A percentile compares a stretch with the other conserved stretches of the same genome.
phyloP scores from a whole-genome alignment of 2,113 vertebrate genomes.

The Progne subis region DNA sequence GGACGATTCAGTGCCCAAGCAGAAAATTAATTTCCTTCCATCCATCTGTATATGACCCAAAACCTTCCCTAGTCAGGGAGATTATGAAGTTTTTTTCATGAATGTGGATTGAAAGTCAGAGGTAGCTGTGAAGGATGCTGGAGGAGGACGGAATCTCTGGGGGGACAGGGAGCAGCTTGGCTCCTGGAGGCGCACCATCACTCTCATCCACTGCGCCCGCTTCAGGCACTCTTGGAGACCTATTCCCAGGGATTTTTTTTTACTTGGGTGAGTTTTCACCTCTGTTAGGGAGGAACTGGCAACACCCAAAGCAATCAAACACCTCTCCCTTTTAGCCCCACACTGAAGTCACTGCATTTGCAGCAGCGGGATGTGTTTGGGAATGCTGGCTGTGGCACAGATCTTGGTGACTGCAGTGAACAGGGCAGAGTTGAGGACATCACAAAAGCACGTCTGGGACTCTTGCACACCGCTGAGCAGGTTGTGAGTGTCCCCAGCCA shows the following conservation, averaged over 20 bases:
- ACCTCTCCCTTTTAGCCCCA: not conserved
- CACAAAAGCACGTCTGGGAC: not conserved
- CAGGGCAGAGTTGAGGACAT: not conserved
- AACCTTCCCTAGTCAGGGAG: slow-evolving; percentile 2
- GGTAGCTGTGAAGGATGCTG: not conserved
- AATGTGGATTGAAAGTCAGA: slow-evolving; percentile 19
- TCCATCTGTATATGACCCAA: slow-evolving; percentile 55
- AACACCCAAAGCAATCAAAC: not conserved
- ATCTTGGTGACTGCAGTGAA: not conserved
- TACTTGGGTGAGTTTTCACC: not conserved
- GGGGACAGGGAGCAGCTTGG: not conserved
- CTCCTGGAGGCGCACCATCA: not conserved
- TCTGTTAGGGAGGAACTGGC: not conserved
- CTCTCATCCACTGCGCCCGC: not conserved
- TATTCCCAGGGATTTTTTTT: not conserved
- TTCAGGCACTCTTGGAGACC: not conserved
- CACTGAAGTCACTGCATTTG: not conserved
- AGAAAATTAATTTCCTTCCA: slow-evolving; percentile 64
- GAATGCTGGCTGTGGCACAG: fast-evolving
- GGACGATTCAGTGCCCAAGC: slow-evolving; percentile 54
- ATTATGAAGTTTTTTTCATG: not conserved
- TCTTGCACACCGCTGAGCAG: not conserved
- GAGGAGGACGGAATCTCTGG: not conserved
- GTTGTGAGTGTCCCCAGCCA: not conserved
- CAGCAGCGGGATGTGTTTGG: not conserved